Percentiles rank a stretch among this genome's conserved stretches.
These are phyloP conservation scores for Drosophila insularis DNA, from an alignment of 1,140 invertebrate species.

Conservation along the genomic window DNA sequence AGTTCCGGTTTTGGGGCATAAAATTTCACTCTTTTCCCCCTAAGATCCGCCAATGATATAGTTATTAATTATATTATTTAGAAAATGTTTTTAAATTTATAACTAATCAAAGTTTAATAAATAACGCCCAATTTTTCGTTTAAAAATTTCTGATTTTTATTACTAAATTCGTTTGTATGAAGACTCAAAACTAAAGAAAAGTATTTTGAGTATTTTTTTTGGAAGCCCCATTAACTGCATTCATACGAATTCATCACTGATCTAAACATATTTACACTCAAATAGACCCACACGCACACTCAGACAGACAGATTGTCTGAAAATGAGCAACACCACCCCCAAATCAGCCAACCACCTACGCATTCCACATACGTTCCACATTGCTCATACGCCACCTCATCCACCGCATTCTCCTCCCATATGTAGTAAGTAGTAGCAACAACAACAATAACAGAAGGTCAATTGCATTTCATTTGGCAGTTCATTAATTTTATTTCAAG, in stretches of 20 bases:
- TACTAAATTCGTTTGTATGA: too few species aligned
- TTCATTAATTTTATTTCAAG: constrained; percentile 70
- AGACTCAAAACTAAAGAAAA: too few species aligned
- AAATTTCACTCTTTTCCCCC: too few species aligned
- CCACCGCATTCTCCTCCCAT: neutral
- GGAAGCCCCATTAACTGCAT: too few species aligned
- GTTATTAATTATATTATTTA: too few species aligned
- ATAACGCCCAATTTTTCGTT: too few species aligned
- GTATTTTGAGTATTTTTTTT: too few species aligned
- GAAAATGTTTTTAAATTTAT: too few species aligned
- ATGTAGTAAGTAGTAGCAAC: constrained; percentile 9
- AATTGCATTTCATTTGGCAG: constrained; percentile 74
- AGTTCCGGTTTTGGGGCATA: too few species aligned
- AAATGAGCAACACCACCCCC: constrained; percentile 9
- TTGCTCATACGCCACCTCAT: neutral
- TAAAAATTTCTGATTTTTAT: too few species aligned
- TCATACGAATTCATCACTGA: neutral
- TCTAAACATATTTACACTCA: neutral
- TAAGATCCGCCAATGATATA: too few species aligned
- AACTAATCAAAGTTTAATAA: too few species aligned
- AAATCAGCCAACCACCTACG: constrained; percentile 46
- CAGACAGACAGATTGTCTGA: constrained; percentile 63
- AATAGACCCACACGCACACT: neutral
- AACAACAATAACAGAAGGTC: constrained; percentile 52
- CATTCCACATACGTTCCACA: constrained; percentile 8